Conservation (phyloP, 2,888 invertebrate species). For the Brenthis daphne region DNA sequence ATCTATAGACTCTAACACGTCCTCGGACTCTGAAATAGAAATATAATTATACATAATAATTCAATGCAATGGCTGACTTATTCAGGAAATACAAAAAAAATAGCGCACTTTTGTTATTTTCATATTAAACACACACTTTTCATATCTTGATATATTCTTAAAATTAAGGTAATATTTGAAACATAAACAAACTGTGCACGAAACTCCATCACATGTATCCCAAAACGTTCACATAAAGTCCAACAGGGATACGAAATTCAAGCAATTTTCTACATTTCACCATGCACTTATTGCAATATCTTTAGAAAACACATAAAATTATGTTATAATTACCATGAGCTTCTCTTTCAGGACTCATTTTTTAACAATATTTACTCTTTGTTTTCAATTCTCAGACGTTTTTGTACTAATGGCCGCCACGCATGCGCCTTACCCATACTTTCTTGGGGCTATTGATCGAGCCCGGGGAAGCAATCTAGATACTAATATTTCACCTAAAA, state of each 20-base stretch:
- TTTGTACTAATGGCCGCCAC: conserved; percentile 51
- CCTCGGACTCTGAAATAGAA: conserved; percentile 62
- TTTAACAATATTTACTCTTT: conserved; percentile 48
- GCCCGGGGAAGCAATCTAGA: conserved; percentile 46
- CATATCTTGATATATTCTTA: too few relatives aligned
- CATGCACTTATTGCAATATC: neutral
- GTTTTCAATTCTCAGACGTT: conserved; percentile 49
- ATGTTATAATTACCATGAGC: conserved; percentile 55
- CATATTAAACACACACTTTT: too few relatives aligned
- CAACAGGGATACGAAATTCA: too few relatives aligned
- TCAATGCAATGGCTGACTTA: too few relatives aligned
- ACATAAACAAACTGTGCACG: too few relatives aligned
- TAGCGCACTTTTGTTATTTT: too few relatives aligned
- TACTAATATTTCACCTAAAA: neutral
- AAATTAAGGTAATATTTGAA: too few relatives aligned
- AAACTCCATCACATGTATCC: too few relatives aligned
- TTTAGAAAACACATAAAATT: neutral
- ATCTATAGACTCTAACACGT: conserved; percentile 88
- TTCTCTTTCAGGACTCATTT: conserved; percentile 66
- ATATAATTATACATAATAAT: neutral
- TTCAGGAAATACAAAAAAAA: too few relatives aligned
- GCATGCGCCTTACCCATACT: conserved; percentile 50
- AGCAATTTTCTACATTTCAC: neutral
- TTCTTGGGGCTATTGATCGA: conserved; percentile 67
- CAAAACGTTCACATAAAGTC: too few relatives aligned